phyloP scores from a whole-genome alignment of 2,797 vertebrate species.

The Orestias chungarensis region DNA sequence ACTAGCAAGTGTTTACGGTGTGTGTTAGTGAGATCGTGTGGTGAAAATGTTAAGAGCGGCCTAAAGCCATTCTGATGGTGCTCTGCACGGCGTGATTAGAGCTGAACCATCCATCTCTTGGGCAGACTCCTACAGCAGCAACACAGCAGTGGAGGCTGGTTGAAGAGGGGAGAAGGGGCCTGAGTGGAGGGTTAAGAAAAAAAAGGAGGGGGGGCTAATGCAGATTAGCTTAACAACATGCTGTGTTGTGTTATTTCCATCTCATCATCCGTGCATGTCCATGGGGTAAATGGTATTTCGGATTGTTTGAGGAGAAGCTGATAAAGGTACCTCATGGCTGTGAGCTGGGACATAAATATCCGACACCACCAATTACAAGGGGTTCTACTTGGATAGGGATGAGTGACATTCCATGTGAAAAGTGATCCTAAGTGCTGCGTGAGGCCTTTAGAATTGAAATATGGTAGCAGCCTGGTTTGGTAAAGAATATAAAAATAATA shows the following conservation, averaged over 20 bases:
- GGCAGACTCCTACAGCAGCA: slow-evolving; percentile 35
- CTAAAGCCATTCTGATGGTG: slow-evolving; percentile 71
- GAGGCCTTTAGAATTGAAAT: neutral
- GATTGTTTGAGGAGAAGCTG: slow-evolving; percentile 58
- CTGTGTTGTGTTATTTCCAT: slow-evolving; percentile 77
- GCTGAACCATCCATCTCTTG: slow-evolving; percentile 65
- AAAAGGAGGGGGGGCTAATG: slow-evolving; percentile 27
- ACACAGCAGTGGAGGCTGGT: neutral
- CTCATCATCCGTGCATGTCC: slow-evolving; percentile 66
- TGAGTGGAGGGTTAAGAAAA: slow-evolving; percentile 1
- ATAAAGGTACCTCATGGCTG: slow-evolving; percentile 43
- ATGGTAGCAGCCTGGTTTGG: neutral
- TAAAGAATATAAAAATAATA: neutral
- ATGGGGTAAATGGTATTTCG: slow-evolving; percentile 70
- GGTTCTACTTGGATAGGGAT: slow-evolving; percentile 61
- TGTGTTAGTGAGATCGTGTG: slow-evolving; percentile 43
- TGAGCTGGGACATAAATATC: slow-evolving; percentile 61
- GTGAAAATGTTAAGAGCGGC: slow-evolving; percentile 72
- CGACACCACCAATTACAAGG: slow-evolving; percentile 64
- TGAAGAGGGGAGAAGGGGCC: slow-evolving; percentile 37
- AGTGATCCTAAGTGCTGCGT: neutral
- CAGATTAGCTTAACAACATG: slow-evolving; percentile 77
- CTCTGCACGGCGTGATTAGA: slow-evolving; percentile 74
- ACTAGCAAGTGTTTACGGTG: slow-evolving; percentile 56
- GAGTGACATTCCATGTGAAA: slow-evolving; percentile 21